These are phyloP conservation scores for Danio kyathit DNA, from an alignment of 2,797 vertebrate genomes.

Conservation along the genomic window DNA sequence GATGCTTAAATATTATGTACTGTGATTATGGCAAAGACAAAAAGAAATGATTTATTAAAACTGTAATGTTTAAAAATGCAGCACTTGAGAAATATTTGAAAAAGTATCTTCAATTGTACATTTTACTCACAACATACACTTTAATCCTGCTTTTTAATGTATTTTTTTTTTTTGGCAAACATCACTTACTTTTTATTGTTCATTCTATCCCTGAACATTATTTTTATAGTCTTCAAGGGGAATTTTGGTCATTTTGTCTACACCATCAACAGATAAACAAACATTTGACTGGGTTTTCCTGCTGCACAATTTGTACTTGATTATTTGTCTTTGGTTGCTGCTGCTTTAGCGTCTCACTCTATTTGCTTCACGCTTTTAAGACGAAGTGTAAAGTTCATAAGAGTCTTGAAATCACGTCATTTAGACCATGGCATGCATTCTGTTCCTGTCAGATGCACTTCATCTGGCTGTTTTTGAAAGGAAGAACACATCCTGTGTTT, in stretches of 20 bases:
- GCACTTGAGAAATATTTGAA: too few relatives aligned
- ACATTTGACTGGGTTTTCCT: neutral
- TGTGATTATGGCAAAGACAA: too few relatives aligned
- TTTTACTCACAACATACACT: too few relatives aligned
- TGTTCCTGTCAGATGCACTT: conserved; percentile 16
- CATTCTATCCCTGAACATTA: neutral
- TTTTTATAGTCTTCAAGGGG: neutral
- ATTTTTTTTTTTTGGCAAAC: neutral
- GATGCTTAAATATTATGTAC: too few relatives aligned
- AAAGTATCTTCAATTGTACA: too few relatives aligned
- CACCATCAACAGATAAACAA: neutral
- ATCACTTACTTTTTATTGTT: neutral
- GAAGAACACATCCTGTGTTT: conserved; percentile 32
- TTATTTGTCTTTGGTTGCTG: neutral
- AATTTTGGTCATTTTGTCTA: neutral
- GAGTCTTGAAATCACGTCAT: conserved; percentile 1
- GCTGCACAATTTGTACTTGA: neutral
- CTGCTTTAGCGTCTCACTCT: neutral
- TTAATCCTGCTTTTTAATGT: too few relatives aligned
- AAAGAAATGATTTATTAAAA: too few relatives aligned
- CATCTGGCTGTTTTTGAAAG: conserved; percentile 2
- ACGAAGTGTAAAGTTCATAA: neutral
- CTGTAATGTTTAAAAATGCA: too few relatives aligned
- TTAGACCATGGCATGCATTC: neutral
- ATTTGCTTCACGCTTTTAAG: neutral